phyloP scores from a whole-genome alignment of 2,113 vertebrate species.

The Sarotherodon lohbergeri region DNA sequence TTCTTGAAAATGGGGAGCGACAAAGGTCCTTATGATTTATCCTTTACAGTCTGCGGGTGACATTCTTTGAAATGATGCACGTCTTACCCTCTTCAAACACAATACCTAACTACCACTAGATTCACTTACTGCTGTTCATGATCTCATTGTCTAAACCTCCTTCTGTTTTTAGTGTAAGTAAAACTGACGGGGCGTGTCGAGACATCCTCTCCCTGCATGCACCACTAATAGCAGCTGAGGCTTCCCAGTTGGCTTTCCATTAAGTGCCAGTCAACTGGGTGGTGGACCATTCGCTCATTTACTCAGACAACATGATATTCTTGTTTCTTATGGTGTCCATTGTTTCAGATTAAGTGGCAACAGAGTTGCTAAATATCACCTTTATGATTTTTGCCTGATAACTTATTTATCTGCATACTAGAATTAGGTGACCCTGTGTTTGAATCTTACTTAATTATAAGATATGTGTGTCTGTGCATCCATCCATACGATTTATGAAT shows the following conservation, averaged over 20 bases:
- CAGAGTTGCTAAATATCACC: not conserved
- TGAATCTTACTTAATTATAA: not conserved
- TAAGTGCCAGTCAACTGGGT: slow-evolving; percentile 24
- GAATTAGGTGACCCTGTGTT: not conserved
- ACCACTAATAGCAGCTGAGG: slow-evolving; percentile 21
- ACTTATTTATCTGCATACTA: not conserved
- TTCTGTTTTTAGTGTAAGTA: not conserved
- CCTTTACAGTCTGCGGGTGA: not conserved
- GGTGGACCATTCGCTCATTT: not conserved
- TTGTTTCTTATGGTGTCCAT: not conserved
- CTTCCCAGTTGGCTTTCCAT: not conserved
- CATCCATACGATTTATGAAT: not conserved
- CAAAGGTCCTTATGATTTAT: not conserved
- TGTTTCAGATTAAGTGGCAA: not conserved
- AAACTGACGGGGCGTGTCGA: slow-evolving; percentile 7
- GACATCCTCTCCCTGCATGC: slow-evolving; percentile 6
- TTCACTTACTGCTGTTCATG: not conserved
- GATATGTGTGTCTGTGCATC: not conserved
- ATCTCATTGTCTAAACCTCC: not conserved
- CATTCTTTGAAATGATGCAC: not conserved
- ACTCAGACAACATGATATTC: not conserved
- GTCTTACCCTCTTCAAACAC: not conserved
- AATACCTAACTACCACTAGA: not conserved
- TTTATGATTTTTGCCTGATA: not conserved
- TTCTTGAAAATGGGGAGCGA: not conserved